Conservation (phyloP, 2,113 vertebrate species). For the Candoia aspera region DNA sequence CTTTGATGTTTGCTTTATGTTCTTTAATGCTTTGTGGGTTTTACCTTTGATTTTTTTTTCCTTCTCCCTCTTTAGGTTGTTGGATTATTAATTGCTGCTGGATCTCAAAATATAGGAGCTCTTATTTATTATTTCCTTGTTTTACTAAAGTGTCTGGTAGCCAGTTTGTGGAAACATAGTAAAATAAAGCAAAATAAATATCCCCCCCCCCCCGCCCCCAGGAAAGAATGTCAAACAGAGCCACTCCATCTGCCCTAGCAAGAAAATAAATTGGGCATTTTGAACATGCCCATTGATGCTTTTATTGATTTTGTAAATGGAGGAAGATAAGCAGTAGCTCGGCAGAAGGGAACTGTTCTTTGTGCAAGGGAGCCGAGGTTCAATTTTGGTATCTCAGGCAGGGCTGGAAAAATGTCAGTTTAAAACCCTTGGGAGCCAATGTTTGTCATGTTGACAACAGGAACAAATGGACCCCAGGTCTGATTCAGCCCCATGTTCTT, state of each 20-base stretch:
- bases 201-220: not conserved
- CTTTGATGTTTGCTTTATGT: not conserved
- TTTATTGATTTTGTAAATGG: not conserved
- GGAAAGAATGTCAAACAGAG: not conserved
- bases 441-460: not conserved
- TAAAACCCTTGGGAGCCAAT: not conserved
- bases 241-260: not conserved
- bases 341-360: not conserved
- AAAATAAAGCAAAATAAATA: not conserved
- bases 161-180: not conserved
- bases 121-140: not conserved
- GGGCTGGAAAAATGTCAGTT: not conserved
- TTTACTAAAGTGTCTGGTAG: not conserved
- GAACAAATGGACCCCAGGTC: not conserved
- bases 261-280: not conserved
- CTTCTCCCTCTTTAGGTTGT: no score
- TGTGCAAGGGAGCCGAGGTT: not conserved
- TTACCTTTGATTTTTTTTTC: not conserved
- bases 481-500: not conserved
- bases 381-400: not conserved
- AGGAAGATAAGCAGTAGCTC: not conserved
- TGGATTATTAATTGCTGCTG: not conserved
- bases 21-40: not conserved
- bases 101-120: not conserved
- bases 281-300: not conserved